Evolutionary conservation across 53 echinoderm and acorn worm species (phyloP), one percentile per base, ranked within the genome.

Genomic region (Apostichopus leukothele): DNA sequence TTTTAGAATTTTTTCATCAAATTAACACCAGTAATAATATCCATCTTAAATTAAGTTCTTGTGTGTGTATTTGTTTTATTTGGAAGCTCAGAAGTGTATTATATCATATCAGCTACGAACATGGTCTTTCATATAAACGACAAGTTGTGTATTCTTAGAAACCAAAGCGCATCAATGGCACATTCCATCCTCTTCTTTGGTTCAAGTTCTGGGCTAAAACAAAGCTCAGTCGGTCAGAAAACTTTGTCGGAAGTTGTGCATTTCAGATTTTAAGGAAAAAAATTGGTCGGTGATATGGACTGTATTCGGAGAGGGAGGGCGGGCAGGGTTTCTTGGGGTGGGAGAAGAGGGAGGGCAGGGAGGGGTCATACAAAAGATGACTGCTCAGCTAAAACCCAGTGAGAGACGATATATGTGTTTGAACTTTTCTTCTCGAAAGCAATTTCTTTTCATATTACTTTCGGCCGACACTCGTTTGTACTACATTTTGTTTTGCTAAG

Each of bases 71-170:
- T 50, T 81, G 81, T 81, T 57, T 81, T 59, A 59, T 81, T 52
- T 16, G 81, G 51, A 81, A 81, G 81, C 81, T 81, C 81, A 81
- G 81, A 81, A 81, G 20, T 81, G 81, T 81, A 81, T 81, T 57
- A 81, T 54, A 81, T 53, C 55, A 81, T 81, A 81, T 81, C 81
- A 81, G 79, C 79, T 52, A 52, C 39, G 51, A 50, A 79, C 79
- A 79, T 79, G 79, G 79, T 79, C 79, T 79, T 79, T 79, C 79
- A 53, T 79, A 52, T 77, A 77, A 77, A 79, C 51, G 19, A 79
- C 39, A 52, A 50, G 51, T 81, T 81, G 55, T 81, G 81, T 81
- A 54, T 81, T 81, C 55, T 81, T 81, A 53, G 53, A 79, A 19
- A 79, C 79, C 79, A 79, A 79, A 79, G 79, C 79, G 51, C 50